A percentile compares a stretch with the other conserved stretches of the same genome.
phyloP scores from a whole-genome alignment of 2,113 vertebrate genomes.

The Nansenia antarctica region DNA sequence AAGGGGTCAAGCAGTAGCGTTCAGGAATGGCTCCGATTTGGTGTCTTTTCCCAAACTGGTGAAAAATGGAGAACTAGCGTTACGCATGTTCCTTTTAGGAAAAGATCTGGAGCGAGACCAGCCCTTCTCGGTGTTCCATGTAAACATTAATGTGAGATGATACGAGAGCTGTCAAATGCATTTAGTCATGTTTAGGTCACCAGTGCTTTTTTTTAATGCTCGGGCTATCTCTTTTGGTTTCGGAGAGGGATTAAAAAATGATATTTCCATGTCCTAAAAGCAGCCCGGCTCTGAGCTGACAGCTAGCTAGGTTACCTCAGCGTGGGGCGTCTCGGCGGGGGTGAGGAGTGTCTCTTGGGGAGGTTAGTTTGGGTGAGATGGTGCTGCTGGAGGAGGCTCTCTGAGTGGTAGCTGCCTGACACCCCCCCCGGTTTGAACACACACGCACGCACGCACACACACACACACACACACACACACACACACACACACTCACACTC shows the following conservation, averaged over 20 bases:
- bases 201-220: conserved; percentile 39
- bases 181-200: conserved; percentile 50
- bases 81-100: too few species aligned
- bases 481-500: too few species aligned
- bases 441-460: too few species aligned
- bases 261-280: conserved; percentile 64
- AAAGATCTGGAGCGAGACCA: too few species aligned
- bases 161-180: conserved; percentile 44
- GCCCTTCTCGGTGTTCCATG: too few species aligned
- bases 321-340: too few species aligned
- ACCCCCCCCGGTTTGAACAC: conserved; percentile 39
- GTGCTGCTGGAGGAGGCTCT: neutral
- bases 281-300: conserved; percentile 65
- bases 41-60: neutral
- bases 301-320: conserved; percentile 34
- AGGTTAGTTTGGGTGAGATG: too few species aligned
- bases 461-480: too few species aligned
- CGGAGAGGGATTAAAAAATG: conserved; percentile 68
- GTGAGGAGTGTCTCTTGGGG: too few species aligned
- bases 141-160: neutral
- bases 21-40: neutral
- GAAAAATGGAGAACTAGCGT: too few species aligned
- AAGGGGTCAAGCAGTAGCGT: neutral
- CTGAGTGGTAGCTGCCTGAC: neutral
- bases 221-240: conserved; percentile 58